Evolutionary conservation across 2,797 vertebrate genomes (phyloP).

Genomic region (Tiaroga cobitis): DNA sequence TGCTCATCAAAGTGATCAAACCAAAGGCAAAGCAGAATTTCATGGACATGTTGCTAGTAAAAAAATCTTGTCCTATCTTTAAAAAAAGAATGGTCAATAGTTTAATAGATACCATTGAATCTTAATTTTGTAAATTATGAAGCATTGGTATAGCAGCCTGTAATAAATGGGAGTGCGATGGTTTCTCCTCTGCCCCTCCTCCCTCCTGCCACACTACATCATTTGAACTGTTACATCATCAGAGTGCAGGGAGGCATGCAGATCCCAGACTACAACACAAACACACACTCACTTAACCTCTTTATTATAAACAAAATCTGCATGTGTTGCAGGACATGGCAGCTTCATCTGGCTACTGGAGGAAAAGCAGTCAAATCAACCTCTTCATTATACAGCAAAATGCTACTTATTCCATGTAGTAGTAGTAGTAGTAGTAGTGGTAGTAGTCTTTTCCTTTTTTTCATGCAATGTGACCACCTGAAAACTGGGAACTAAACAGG

Average conservation of each 20-base stretch:
- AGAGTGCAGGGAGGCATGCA: slow-evolving; percentile 46
- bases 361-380: neutral
- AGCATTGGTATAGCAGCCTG: neutral
- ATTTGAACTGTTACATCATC: slow-evolving; percentile 49
- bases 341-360: neutral
- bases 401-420: neutral
- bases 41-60: neutral
- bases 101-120: neutral
- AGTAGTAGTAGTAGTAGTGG: neutral
- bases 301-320: slow-evolving; percentile 5
- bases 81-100: neutral
- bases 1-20: neutral
- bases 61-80: neutral
- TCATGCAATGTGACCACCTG: neutral
- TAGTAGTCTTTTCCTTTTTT: neutral
- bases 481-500: neutral
- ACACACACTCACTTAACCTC: slow-evolving; percentile 11
- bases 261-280: slow-evolving; percentile 17
- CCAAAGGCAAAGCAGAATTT: neutral
- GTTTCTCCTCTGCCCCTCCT: slow-evolving; percentile 29
- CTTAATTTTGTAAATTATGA: slow-evolving; percentile 11
- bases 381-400: neutral
- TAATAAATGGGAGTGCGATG: slow-evolving; percentile 21
- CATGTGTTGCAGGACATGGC: neutral
- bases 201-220: slow-evolving; percentile 48